Conservation (phyloP, 2,113 vertebrate genomes). For the Xenopus borealis region DNA sequence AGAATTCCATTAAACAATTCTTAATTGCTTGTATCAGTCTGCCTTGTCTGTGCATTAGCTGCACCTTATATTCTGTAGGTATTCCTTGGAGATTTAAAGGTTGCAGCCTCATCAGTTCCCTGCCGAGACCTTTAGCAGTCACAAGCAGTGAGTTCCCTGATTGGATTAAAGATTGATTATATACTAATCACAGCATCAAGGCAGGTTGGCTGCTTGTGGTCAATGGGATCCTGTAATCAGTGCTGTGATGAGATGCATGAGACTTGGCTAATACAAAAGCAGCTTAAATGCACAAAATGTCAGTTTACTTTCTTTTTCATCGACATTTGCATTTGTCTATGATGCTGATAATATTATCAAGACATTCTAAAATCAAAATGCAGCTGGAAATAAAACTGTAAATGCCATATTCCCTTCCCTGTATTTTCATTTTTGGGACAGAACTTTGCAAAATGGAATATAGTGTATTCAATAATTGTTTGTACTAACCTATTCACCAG, state of each 20-base stretch:
- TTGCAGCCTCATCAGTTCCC: constrained; percentile 70
- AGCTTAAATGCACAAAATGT: constrained; percentile 52
- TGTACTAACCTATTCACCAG: constrained; percentile 9
- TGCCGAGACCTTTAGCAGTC: constrained; percentile 73
- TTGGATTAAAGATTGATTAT: constrained; percentile 82
- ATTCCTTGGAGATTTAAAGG: constrained; percentile 63
- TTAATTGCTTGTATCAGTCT: constrained; percentile 55
- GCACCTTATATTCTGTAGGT: constrained; percentile 57
- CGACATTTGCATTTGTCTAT: not conserved
- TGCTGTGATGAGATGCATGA: constrained; percentile 59
- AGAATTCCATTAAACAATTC: constrained; percentile 53
- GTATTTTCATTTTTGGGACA: too few species aligned
- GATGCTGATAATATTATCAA: not conserved
- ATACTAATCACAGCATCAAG: constrained; percentile 66
- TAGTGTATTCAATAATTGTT: too few species aligned
- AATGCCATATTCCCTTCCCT: too few species aligned
- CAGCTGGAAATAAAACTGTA: not conserved
- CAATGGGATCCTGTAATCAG: constrained; percentile 81
- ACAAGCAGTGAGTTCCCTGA: constrained; percentile 69
- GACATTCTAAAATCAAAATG: not conserved
- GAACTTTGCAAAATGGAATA: too few species aligned
- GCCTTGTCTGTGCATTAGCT: constrained; percentile 48
- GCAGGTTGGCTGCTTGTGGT: constrained; percentile 68
- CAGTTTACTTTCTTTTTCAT: constrained; percentile 41
- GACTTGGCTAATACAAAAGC: constrained; percentile 58